Evolutionary conservation across 92 coral and sea anemone species (phyloP).

Genomic region (Porites evermanni): DNA sequence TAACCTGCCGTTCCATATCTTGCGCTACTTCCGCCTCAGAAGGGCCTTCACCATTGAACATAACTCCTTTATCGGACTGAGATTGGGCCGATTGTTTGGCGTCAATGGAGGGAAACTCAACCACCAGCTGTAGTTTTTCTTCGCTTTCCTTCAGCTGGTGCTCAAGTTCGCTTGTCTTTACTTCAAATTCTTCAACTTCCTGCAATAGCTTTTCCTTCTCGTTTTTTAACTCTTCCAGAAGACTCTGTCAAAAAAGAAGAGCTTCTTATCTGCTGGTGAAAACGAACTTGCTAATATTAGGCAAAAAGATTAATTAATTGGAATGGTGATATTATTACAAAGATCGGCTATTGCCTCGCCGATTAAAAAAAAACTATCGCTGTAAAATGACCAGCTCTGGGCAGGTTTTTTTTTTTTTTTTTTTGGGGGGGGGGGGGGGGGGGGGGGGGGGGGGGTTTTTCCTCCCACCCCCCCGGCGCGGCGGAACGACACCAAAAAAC

Average conservation of each 20-base stretch:
- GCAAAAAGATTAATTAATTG: too few species aligned
- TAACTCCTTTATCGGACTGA: conserved; percentile 39
- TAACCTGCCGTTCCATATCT: conserved; percentile 95
- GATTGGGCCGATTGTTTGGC: conserved; percentile 32
- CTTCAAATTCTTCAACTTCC: conserved; percentile 73
- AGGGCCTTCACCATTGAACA: conserved; percentile 50
- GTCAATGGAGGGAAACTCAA: conserved; percentile 88
- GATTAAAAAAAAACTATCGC: too few species aligned
- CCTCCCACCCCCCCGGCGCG: too few species aligned
- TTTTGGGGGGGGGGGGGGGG: too few species aligned
- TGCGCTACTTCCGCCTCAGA: conserved; percentile 73
- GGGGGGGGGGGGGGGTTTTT: too few species aligned
- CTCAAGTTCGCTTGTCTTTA: conserved; percentile 61
- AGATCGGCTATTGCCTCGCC: too few species aligned
- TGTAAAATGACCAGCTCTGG: too few species aligned
- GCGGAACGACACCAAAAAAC: too few species aligned
- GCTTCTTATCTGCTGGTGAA: too few species aligned
- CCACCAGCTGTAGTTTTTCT: conserved; percentile 82
- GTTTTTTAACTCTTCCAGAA: conserved; percentile 66
- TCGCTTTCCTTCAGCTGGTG: conserved; percentile 78
- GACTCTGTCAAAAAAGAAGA: conserved; percentile 68
- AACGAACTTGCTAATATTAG: too few species aligned
- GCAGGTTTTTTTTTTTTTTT: too few species aligned
- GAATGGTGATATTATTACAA: too few species aligned
- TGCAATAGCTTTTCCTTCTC: conserved; percentile 75